Evolutionary conservation across 2,888 invertebrate genomes (phyloP).

Genomic region (Parthenolecanium corni): DNA sequence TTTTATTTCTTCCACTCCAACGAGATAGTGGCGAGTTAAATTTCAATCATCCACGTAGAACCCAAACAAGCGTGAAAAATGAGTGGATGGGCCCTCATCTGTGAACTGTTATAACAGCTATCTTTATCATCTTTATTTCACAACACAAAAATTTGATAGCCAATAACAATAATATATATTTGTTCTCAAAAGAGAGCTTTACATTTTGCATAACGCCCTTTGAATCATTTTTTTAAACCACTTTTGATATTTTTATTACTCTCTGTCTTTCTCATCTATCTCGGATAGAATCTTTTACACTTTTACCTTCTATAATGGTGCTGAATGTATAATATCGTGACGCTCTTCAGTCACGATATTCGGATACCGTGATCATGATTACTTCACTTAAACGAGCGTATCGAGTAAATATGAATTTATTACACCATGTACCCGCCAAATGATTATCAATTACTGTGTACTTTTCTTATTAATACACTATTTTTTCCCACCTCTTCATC

Average conservation of each 20-base stretch:
- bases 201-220: not conserved
- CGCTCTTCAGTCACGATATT: not conserved
- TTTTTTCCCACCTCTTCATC: not conserved
- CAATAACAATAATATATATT: not conserved
- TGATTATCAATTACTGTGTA: not conserved
- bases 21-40: too few relatives aligned
- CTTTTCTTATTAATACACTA: too few relatives aligned
- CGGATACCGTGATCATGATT: constrained; percentile 6
- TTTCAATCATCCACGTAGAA: too few relatives aligned
- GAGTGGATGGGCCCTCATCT: too few relatives aligned
- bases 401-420: not conserved
- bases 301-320: not conserved
- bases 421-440: not conserved
- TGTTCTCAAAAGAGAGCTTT: not conserved
- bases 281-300: not conserved
- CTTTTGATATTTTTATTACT: not conserved
- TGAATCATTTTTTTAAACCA: not conserved
- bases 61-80: too few relatives aligned
- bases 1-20: too few relatives aligned
- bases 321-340: constrained; percentile 2
- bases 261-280: not conserved
- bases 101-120: too few relatives aligned
- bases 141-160: not conserved
- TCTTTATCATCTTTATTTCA: not conserved
- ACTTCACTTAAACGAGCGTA: not conserved